Evolutionary conservation across 2,113 vertebrate genomes (phyloP), one percentile per base, ranked within the genome.

Genomic region (Siniperca chuatsi): DNA sequence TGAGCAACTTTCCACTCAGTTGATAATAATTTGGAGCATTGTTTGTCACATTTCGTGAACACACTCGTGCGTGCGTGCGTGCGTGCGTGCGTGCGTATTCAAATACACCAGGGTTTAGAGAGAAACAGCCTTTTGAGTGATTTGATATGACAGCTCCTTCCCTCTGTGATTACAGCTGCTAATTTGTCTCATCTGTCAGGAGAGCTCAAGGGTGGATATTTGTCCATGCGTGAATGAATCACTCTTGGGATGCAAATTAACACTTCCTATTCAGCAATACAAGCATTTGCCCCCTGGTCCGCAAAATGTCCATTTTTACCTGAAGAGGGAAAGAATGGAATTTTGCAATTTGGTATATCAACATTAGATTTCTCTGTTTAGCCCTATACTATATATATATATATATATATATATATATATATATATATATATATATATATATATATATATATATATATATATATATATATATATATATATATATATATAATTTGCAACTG

Each of bases 101-200:
- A 0, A 40, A 58, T 54, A 58, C 81, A 35, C 64, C 15, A 13
- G 75, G 75, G 75, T 69, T 79, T 68, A 70, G 55, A 46, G 78
- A 69, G 66, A 68, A 88, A 74, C 25, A 0, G 52, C n/a, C 67
- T 75, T 58, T 8, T 81, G 75, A 87, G 21, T 75, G 83, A 93
- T 93, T 72, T 84, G 86, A 88, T 87, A 65, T 83, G 92, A 92
- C 91, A 82, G 87, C 76, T 83, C 82, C 81, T 70, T 84, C 85
- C 83, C 83, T 83, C 82, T 84, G 91, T 85, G 88, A 89, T 92
- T 92, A 90, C 83, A 91, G 85, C 89, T 88, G 81, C 87, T 93
- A 90, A 94, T 92, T 93, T 78, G 78, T 94, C 90, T 89, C 82
- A 40, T 93, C 92, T 90, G 87, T 91, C 92, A 91, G 85, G 37